A percentile compares a stretch with the other conserved stretches of the same genome.
phyloP scores from a whole-genome alignment of 1,140 invertebrate genomes.

The Brachionus rubens region DNA sequence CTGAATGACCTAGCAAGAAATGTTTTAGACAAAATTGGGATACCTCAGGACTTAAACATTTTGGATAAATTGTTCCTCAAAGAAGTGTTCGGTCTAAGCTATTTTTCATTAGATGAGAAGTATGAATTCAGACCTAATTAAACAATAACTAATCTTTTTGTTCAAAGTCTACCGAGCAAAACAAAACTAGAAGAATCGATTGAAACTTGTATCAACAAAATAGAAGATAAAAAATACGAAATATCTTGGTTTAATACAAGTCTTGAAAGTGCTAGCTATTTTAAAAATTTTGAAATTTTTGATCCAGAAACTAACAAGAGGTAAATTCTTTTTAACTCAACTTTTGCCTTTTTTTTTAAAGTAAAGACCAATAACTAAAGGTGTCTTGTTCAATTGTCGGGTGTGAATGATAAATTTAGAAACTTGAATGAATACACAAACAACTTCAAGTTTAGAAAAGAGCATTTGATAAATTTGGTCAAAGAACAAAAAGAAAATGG shows the following conservation, averaged over 20 bases:
- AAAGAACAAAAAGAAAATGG: neutral
- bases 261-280: slow-evolving; percentile 6
- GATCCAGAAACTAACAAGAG: neutral
- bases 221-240: neutral
- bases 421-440: neutral
- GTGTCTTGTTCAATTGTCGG: neutral
- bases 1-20: neutral
- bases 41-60: neutral
- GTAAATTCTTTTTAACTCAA: neutral
- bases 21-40: neutral
- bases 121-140: neutral
- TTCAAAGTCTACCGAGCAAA: slow-evolving; percentile 1
- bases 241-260: neutral
- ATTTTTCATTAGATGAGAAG: neutral
- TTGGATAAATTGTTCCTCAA: neutral
- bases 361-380: neutral
- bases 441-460: neutral
- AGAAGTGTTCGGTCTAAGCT: neutral
- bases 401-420: slow-evolving; percentile 6
- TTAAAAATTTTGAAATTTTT: slow-evolving; percentile 23
- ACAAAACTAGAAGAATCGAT: slow-evolving; percentile 7
- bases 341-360: too few species aligned
- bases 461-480: neutral
- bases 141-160: neutral
- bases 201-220: neutral